Percentiles rank a stretch among this genome's conserved stretches.
Conservation (phyloP, 2,888 invertebrate species). For the Mimachlamys varia region DNA sequence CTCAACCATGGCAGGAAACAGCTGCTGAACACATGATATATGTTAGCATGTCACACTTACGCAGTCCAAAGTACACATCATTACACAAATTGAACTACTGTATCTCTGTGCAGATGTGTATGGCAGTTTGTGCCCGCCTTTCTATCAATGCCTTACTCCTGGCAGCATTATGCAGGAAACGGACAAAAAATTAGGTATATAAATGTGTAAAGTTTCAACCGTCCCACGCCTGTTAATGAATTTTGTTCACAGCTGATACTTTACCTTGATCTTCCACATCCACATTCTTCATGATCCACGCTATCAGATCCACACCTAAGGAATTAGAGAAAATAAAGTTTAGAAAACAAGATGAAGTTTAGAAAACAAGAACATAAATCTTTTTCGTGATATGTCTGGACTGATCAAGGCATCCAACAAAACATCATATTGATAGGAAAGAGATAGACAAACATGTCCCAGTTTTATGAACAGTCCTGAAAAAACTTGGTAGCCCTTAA, state of each 20-base stretch:
- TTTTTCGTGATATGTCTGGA: not conserved
- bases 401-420: too few species aligned
- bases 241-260: slow-evolving; percentile 48
- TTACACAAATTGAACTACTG: slow-evolving; percentile 36
- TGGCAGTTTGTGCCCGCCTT: not conserved
- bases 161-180: not conserved
- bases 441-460: too few species aligned
- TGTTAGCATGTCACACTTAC: not conserved
- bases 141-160: not conserved
- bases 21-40: not conserved
- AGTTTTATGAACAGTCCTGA: too few species aligned
- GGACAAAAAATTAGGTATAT: not conserved
- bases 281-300: slow-evolving; percentile 96
- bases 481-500: too few species aligned
- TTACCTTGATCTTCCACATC: slow-evolving; percentile 92
- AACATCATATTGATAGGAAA: too few species aligned
- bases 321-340: not conserved
- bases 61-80: slow-evolving; percentile 29
- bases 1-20: not conserved
- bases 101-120: slow-evolving; percentile 25
- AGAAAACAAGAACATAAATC: not conserved
- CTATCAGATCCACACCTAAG: slow-evolving; percentile 93
- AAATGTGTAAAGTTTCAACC: not conserved
- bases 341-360: not conserved
- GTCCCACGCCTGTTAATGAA: not conserved